Percentiles rank a stretch among this genome's conserved stretches.
phyloP scores from a whole-genome alignment of 1,140 invertebrate species.

The Berghia stephanieae region DNA sequence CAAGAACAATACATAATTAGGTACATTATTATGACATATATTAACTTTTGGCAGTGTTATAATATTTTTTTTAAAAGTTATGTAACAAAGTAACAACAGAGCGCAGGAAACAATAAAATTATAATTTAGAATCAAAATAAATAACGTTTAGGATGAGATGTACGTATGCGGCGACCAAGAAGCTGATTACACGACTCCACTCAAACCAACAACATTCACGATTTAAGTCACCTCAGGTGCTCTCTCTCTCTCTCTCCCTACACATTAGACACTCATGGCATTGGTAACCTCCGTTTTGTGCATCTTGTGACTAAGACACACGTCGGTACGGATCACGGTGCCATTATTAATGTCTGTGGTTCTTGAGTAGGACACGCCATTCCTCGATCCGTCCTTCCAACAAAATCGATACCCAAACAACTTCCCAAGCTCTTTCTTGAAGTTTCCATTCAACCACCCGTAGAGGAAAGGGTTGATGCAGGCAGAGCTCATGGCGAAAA shows the following conservation, averaged over 20 bases:
- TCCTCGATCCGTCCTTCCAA: not conserved
- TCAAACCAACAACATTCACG: not conserved
- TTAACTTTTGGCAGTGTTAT: no score
- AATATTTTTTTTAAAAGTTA: no score
- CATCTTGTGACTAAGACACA: not conserved
- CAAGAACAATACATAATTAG: no score
- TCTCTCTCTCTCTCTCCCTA: not conserved
- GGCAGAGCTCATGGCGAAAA: constrained; percentile 76
- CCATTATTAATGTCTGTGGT: constrained; percentile 30
- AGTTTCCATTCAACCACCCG: constrained; percentile 74
- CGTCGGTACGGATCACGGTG: constrained; percentile 1
- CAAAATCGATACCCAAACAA: constrained; percentile 37
- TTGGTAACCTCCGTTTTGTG: not conserved
- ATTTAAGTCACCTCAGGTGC: not conserved
- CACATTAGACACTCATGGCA: not conserved
- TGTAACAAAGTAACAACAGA: no score
- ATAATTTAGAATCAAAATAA: no score
- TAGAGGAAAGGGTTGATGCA: constrained; percentile 86
- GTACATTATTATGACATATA: no score
- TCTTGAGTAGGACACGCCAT: constrained; percentile 20
- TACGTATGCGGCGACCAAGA: no score
- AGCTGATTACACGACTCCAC: not conserved
- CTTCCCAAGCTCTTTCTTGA: constrained; percentile 59
- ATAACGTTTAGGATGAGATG: no score
- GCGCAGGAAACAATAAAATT: no score